These are phyloP conservation scores for Ascaphus truei DNA, from an alignment of 2,113 vertebrate species.

Conservation along the genomic window DNA sequence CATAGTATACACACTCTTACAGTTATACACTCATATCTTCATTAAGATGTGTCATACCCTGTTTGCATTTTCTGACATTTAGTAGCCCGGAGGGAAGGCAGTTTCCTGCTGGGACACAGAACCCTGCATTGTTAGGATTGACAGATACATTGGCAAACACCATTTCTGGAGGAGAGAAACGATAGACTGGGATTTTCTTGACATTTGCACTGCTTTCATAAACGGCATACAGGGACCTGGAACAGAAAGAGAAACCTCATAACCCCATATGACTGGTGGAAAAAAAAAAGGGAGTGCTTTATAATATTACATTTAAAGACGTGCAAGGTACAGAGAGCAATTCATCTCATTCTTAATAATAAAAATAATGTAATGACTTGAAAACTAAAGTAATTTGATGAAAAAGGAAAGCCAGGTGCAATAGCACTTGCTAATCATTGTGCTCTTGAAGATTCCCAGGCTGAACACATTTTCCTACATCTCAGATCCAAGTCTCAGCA, in stretches of 20 bases:
- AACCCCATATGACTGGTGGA: too few species aligned
- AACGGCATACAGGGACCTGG: constrained; percentile 78
- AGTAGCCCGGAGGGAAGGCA: constrained; percentile 84
- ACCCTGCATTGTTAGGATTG: constrained; percentile 85
- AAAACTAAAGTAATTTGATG: too few species aligned
- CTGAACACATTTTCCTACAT: too few species aligned
- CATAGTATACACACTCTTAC: background rate
- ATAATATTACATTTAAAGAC: too few species aligned
- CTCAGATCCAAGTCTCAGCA: too few species aligned
- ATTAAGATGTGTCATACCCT: constrained; percentile 75
- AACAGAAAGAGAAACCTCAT: background rate
- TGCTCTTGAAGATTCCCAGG: too few species aligned
- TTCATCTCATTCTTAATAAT: too few species aligned
- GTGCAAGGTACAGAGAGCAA: too few species aligned
- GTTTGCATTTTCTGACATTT: constrained; percentile 82
- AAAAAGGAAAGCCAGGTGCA: too few species aligned
- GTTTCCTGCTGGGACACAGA: constrained; percentile 81
- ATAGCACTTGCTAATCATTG: too few species aligned
- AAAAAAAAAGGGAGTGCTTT: too few species aligned
- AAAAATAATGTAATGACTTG: too few species aligned
- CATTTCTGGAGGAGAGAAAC: constrained; percentile 74
- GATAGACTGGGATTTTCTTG: constrained; percentile 71
- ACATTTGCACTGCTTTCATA: constrained; percentile 74
- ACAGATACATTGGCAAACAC: constrained; percentile 74
- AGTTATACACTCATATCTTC: background rate